phyloP scores from a whole-genome alignment of 2,888 invertebrate genomes.

The Boloria selene region DNA sequence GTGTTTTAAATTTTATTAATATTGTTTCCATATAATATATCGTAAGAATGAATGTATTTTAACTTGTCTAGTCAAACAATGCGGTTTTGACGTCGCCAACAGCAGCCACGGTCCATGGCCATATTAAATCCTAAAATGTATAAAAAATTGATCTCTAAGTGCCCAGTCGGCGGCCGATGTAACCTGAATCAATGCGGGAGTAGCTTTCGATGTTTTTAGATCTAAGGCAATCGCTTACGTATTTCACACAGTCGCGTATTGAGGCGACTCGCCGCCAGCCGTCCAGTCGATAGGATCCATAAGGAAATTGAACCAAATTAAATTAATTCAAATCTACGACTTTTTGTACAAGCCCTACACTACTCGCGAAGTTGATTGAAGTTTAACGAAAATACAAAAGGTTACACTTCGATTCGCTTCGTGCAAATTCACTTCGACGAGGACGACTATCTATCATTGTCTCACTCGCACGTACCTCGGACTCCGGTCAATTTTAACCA shows the following conservation, averaged over 20 bases:
- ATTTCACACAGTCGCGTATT: conserved; percentile 49
- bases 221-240: conserved; percentile 52
- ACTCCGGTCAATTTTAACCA: too few relatives aligned
- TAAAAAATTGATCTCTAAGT: conserved; percentile 36
- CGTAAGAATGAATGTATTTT: conserved; percentile 37
- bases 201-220: conserved; percentile 61
- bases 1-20: conserved; percentile 40
- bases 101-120: conserved; percentile 35
- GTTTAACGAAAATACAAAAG: too few relatives aligned
- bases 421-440: too few relatives aligned
- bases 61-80: conserved; percentile 43
- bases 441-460: too few relatives aligned
- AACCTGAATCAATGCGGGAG: conserved; percentile 53
- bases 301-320: conserved; percentile 32
- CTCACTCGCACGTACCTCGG: too few relatives aligned
- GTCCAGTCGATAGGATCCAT: conserved; percentile 61
- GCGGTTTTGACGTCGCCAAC: conserved; percentile 42
- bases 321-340: conserved; percentile 31
- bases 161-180: conserved; percentile 43
- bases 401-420: too few relatives aligned
- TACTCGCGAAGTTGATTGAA: too few relatives aligned
- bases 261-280: conserved; percentile 53
- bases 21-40: conserved; percentile 38
- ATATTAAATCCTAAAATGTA: conserved; percentile 34
- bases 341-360: background rate